Evolutionary conservation across 2,113 vertebrate species (phyloP).

Genomic region (Petromus typicus): DNA sequence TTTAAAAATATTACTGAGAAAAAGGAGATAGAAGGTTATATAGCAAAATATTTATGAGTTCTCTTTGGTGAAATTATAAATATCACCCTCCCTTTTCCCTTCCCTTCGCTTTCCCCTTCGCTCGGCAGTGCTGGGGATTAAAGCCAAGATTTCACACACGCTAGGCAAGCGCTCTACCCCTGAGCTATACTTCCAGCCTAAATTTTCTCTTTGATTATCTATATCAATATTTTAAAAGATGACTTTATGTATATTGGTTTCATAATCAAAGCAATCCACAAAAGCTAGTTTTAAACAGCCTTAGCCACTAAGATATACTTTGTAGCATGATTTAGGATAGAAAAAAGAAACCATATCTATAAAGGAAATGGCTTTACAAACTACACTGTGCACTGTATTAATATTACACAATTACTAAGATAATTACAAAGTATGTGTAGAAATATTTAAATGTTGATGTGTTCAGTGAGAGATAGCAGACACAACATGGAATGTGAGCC

Average conservation of each 20-base stretch:
- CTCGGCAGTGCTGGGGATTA: not conserved
- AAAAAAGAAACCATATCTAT: not conserved
- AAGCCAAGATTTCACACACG: not conserved
- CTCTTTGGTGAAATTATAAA: constrained; percentile 25
- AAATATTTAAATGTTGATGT: constrained; percentile 52
- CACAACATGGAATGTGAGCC: not conserved
- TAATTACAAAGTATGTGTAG: constrained; percentile 22
- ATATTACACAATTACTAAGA: constrained; percentile 25
- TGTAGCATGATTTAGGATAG: not conserved
- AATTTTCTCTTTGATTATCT: constrained; percentile 52
- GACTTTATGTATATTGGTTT: constrained; percentile 11
- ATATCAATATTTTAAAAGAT: constrained; percentile 38
- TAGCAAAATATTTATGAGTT: constrained; percentile 51
- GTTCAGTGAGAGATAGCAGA: constrained; percentile 45
- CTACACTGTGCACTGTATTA: not conserved
- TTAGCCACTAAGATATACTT: not conserved
- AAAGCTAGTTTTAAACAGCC: constrained; percentile 28
- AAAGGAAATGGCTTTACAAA: not conserved
- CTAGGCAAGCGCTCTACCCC: not conserved
- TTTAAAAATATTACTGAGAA: constrained; percentile 36
- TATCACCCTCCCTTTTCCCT: not conserved
- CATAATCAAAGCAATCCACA: constrained; percentile 20
- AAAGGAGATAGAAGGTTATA: constrained; percentile 28
- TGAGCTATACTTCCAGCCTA: not conserved
- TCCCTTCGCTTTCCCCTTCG: not conserved